Base-by-base conservation (phyloP, 1,140 invertebrate genomes). In the Hylaeus volcanicus region DNA sequence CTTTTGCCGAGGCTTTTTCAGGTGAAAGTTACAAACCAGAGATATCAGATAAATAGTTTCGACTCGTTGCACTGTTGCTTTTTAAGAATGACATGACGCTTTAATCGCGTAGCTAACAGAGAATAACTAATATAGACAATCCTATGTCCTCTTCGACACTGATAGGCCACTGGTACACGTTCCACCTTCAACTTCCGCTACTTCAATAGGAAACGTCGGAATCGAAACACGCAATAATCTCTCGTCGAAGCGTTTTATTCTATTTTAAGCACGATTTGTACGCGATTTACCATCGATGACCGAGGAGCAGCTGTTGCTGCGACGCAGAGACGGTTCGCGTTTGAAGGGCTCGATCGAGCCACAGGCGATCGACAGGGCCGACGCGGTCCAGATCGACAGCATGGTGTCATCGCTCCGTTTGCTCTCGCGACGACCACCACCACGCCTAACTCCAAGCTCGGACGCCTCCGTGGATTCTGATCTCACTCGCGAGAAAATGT, bases 341-440 rank as follows among this genome's bases (percentile, higher is more conserved):
- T 88, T 81, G 63, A 73, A 58, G 41, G 83, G 73, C 43, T 82
- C 82, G 83, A 86, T 84, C 68, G 87, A 71, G 39, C 82, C 73
- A 43, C 86, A 83, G 8, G 81, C 82, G 63, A 89, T 86, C 84
- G 89, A 89, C 82, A 90, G 14, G 39, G 89, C 88, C 83, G 89
- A 90, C 43, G 85, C 88, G 53, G 87, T 90, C 85, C 88, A 88
- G 41, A 89, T 91, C 64, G 87, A 90, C 74, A 90, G 68, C 89
- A 90, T 91, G 72, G 55, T 89, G 72, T 80, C 82, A 69, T 89
- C 79, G 74, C 82, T 76, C 45, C 53, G 4, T 26, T 5, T 48
- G n/a, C 58, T 68, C 11, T 58, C 37, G 3, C 45, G 55, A 64
- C 12, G 5, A 3, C 14, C 26, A 5, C 2, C 51, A 8, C 5